Base-by-base conservation (phyloP, 2,888 invertebrate species). In the Caenorhabditis sp. region DNA sequence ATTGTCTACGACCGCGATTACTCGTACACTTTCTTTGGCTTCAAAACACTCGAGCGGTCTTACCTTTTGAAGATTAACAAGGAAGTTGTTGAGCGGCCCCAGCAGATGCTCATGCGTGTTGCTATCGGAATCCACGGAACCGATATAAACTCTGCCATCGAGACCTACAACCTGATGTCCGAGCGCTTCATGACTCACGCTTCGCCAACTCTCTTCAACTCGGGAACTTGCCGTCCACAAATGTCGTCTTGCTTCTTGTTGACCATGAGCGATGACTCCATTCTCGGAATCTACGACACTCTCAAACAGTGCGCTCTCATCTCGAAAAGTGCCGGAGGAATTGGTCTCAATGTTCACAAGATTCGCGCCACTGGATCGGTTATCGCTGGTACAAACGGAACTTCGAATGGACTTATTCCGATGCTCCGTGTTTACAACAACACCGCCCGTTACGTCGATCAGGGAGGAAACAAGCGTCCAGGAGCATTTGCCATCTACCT, bases 21-120 rank as follows among this genome's bases (percentile, higher is more conserved):
- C 92, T 95, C 94, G 79, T 99, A 98, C 93, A 97, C 97, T 92
- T 99, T 97, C 92, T 99, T 99, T 94, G 99, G 98, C n/a, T 98
- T 98, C 92, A 98, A 98, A 94, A 99, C 98, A 0, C 93, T 99
- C 69, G 98, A 99, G 91, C 94, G 96, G 56, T 97, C 98, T 0
- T 99, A 99, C 92, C 93, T 99, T 85, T 93, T 98, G 76, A 97
- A 96, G 93, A 96, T 97, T 65, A 94, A 96, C 92, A 95, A 95
- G 37, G 51, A 88, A 72, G 95, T 97, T 64, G 97, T 94, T 0
- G 99, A 99, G 92, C 94, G 99, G 32, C 99, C 99, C 0, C 98
- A 99, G 91, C 98, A 99, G 90, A 96, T 99, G 97, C 93, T 99
- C 76, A 99, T 99, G 99, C 93, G 99, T 89, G 98, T 98, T 0